A percentile compares a stretch with the other conserved stretches of the same genome.
These are phyloP conservation scores for Drosophila arawakana DNA, from an alignment of 1,140 invertebrate genomes.

Conservation along the genomic window DNA sequence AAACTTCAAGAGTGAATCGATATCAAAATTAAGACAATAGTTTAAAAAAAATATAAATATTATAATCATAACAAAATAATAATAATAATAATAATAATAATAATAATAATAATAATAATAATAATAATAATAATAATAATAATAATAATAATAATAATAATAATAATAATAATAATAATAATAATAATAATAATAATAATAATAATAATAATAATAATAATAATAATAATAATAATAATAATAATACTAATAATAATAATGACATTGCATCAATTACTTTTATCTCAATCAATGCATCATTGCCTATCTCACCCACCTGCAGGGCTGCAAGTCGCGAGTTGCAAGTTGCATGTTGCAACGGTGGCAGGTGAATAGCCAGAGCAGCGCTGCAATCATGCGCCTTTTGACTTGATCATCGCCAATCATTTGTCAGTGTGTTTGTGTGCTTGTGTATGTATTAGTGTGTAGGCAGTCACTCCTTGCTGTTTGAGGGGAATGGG, in stretches of 20 bases:
- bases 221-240: neutral
- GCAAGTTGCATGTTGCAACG: slow-evolving; percentile 5
- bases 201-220: too few relatives aligned
- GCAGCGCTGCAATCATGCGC: slow-evolving; percentile 25
- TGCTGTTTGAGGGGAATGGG: slow-evolving; percentile 26
- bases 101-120: too few relatives aligned
- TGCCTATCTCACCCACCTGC: slow-evolving; percentile 23
- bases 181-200: too few relatives aligned
- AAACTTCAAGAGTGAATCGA: neutral
- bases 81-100: too few relatives aligned
- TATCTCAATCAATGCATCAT: slow-evolving; percentile 6
- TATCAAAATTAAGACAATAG: neutral
- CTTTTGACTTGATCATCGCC: slow-evolving; percentile 4
- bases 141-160: too few relatives aligned
- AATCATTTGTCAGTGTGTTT: neutral
- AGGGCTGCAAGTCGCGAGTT: neutral
- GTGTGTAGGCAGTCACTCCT: slow-evolving; percentile 26
- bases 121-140: too few relatives aligned
- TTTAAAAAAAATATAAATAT: too few relatives aligned
- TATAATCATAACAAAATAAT: too few relatives aligned
- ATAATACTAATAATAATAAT: neutral
- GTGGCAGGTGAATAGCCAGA: slow-evolving; percentile 33
- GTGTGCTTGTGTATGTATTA: neutral
- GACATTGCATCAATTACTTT: slow-evolving; percentile 1
- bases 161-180: too few relatives aligned